phyloP scores from a whole-genome alignment of 2,888 invertebrate genomes.

The Drosophila kokeensis region DNA sequence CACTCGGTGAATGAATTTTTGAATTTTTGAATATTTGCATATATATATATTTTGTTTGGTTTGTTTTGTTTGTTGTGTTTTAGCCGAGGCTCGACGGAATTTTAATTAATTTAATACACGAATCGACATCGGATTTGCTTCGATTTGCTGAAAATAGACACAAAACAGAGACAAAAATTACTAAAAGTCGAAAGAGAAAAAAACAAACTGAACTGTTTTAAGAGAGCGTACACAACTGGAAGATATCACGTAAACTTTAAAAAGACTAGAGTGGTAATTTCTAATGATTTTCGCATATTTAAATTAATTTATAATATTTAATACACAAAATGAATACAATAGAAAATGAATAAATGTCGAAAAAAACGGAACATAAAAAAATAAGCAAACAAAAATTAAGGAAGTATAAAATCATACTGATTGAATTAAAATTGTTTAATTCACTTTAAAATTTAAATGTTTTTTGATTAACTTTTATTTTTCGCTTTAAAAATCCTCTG shows the following conservation, averaged over 20 bases:
- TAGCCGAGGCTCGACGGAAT: conserved; percentile 62
- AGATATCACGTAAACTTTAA: conserved; percentile 10
- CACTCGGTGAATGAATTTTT: conserved; percentile 77
- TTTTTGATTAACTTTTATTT: not conserved
- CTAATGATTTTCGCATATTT: not conserved
- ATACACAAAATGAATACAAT: no score
- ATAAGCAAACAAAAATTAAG: no score
- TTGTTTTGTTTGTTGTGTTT: conserved; percentile 45
- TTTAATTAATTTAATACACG: conserved; percentile 74
- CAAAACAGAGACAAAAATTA: conserved; percentile 55
- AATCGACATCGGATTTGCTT: conserved; percentile 58
- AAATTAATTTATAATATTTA: not conserved
- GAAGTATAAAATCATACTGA: not conserved
- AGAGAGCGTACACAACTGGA: not conserved
- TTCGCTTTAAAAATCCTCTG: not conserved
- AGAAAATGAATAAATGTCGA: no score
- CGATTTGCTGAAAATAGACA: conserved; percentile 73
- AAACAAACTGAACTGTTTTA: not conserved
- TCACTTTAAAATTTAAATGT: not conserved
- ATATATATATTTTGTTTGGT: conserved; percentile 23
- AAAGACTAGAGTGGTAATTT: not conserved
- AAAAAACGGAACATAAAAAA: no score
- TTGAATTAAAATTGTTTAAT: not conserved
- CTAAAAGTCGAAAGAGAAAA: conserved; percentile 27
- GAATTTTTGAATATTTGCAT: conserved; percentile 78